Percentiles rank a stretch among this genome's conserved stretches.
Conservation (phyloP, 2,797 vertebrate species). For the Coranthus polyacanthus region DNA sequence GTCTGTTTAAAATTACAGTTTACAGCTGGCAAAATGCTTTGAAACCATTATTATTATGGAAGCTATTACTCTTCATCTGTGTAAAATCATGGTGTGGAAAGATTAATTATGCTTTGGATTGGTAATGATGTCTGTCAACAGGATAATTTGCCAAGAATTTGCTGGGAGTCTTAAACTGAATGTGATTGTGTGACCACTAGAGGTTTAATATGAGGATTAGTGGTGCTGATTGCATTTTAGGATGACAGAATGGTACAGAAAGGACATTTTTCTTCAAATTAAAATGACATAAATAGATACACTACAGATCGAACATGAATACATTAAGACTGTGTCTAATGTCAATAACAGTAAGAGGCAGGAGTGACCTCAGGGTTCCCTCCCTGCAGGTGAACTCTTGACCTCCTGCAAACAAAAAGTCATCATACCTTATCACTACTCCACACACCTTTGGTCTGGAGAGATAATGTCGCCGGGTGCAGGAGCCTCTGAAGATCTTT, state of each 20-base stretch:
- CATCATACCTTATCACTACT: slow-evolving; percentile 52
- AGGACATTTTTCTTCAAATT: slow-evolving; percentile 18
- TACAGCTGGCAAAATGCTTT: slow-evolving; percentile 44
- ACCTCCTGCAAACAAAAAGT: slow-evolving; percentile 60
- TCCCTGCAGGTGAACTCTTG: slow-evolving; percentile 59
- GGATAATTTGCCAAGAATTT: slow-evolving; percentile 62
- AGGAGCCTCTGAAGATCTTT: slow-evolving; percentile 63
- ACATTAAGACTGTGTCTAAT: slow-evolving; percentile 27
- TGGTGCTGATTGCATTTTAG: slow-evolving; percentile 43
- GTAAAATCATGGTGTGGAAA: slow-evolving; percentile 59
- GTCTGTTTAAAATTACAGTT: slow-evolving; percentile 52
- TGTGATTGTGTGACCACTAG: slow-evolving; percentile 56
- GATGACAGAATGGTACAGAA: slow-evolving; percentile 28
- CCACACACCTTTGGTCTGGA: slow-evolving; percentile 58
- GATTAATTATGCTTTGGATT: slow-evolving; percentile 62
- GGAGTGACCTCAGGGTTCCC: slow-evolving; percentile 26
- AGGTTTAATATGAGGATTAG: slow-evolving; percentile 68
- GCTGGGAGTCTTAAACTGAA: slow-evolving; percentile 53
- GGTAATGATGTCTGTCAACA: slow-evolving; percentile 73
- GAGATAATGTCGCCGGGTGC: slow-evolving; percentile 64
- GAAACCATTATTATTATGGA: slow-evolving; percentile 52
- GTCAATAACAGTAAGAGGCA: slow-evolving; percentile 17
- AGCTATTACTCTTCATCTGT: slow-evolving; percentile 56
- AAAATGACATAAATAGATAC: slow-evolving; percentile 14
- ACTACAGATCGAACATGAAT: slow-evolving; percentile 7